Conservation (phyloP, 2,113 vertebrate species). For the Mormyrus iriodes region DNA sequence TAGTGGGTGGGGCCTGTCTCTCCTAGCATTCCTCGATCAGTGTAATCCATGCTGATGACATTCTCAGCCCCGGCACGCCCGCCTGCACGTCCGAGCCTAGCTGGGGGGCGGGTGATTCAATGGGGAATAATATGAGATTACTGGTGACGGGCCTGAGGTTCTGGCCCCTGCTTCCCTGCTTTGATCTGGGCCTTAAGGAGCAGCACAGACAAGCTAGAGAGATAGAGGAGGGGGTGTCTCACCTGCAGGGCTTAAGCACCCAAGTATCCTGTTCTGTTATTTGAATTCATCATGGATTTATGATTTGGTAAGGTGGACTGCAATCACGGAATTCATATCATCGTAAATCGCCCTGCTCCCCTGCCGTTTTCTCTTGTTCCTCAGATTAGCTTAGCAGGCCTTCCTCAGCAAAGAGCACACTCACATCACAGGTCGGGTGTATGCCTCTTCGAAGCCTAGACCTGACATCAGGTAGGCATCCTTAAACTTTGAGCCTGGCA, state of each 20-base stretch:
- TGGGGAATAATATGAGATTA: constrained; percentile 2
- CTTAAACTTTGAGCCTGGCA: neutral
- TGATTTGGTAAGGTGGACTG: neutral
- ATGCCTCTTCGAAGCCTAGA: neutral
- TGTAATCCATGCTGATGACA: constrained; percentile 13
- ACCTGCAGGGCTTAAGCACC: neutral
- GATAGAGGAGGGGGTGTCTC: neutral
- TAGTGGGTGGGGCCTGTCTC: constrained; percentile 18
- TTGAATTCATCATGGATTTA: neutral
- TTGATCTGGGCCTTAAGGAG: neutral
- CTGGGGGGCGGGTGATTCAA: neutral
- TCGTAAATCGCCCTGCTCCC: neutral
- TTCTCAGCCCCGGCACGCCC: neutral
- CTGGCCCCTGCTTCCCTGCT: neutral
- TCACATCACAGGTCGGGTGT: neutral
- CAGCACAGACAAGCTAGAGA: neutral
- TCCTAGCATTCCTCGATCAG: constrained; percentile 5
- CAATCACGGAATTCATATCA: neutral
- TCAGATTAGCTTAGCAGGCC: neutral
- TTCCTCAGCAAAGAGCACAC: neutral
- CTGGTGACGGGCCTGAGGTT: neutral
- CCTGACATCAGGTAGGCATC: neutral
- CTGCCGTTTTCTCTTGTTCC: neutral
- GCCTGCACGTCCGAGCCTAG: neutral
- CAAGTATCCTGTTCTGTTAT: neutral